Conservation (phyloP, 2,113 vertebrate genomes). For the Scortum barcoo region DNA sequence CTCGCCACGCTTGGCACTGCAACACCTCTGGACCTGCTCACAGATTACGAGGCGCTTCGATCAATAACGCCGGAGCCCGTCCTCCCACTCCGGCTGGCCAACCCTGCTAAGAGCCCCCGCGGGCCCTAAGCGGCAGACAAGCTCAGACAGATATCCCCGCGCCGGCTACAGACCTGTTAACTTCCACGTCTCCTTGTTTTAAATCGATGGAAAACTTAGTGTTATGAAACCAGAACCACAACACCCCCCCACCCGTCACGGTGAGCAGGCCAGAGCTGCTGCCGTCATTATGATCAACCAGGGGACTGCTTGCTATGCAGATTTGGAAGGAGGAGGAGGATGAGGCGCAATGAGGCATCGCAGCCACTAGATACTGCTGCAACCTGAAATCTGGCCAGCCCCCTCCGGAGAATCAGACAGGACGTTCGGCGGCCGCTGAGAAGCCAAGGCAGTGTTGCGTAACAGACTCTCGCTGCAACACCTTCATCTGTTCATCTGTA, state of each 20-base stretch:
- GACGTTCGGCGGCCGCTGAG: conserved; percentile 15
- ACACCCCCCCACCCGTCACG: neutral
- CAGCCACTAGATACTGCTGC: conserved; percentile 74
- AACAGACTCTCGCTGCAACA: conserved; percentile 11
- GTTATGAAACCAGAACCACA: conserved; percentile 26
- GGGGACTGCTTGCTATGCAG: conserved; percentile 17
- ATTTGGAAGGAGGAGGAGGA: conserved; percentile 36
- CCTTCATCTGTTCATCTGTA: conserved; percentile 41
- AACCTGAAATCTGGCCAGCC: conserved; percentile 54
- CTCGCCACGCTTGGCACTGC: conserved; percentile 39
- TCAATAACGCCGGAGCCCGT: conserved; percentile 66
- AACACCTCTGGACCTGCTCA: conserved; percentile 56
- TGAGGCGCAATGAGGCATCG: conserved; percentile 50
- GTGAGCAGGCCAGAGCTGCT: neutral
- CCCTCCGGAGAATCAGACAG: conserved; percentile 24
- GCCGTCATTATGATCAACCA: conserved; percentile 1
- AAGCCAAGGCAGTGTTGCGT: conserved; percentile 19
- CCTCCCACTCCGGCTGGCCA: conserved; percentile 38
- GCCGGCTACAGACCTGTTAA: conserved; percentile 11
- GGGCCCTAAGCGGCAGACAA: conserved; percentile 36
- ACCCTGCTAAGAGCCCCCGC: conserved; percentile 39
- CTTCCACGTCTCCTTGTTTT: conserved; percentile 17
- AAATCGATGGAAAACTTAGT: conserved; percentile 24
- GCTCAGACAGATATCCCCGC: conserved; percentile 1
- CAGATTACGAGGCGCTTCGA: conserved; percentile 74